Evolutionary conservation across 2,113 vertebrate genomes (phyloP), one percentile per base, ranked within the genome.

Genomic region (Jacana jacana): DNA sequence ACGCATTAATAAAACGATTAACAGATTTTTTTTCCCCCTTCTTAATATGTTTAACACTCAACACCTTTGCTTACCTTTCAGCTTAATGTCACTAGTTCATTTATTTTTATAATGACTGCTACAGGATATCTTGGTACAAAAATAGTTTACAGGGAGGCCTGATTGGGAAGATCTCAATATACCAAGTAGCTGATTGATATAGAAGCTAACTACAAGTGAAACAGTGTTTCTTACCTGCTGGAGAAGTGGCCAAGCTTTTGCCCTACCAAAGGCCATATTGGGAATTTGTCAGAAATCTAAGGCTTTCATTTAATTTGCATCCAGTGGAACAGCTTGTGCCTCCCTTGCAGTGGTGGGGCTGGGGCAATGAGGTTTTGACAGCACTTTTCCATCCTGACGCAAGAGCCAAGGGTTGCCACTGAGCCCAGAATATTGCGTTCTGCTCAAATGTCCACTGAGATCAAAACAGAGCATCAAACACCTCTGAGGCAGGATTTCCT

Each of bases 1-100:
- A 10, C 40, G 96, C 89, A 97, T 72, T 94, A 97, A 97, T 97
- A 97, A 97, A 96, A 96, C 1, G 9, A 97, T 97, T 97, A 96
- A 94, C 91, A 93, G 84, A 89, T 86, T 92, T 61, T 37, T 61
- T 37, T 66, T 3, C 10, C 16, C 46, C 68, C 25, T 39, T 33
- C 66, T 86, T 88, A 92, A 88, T 87, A 83, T 75, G 70, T 95
- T 96, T 92, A 97, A 94, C 93, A 96, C 93, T 97, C 96, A 96
- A 60, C 94, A 95, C 94, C 76, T 96, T 95, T 94, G 70, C 93
- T 96, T 96, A 97, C 94, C 66, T 97, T 97, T 96, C 95, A 96
- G 94, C 72, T 95, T 97, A 95, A 97, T 91, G 93, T 97, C 91
- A 96, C 68, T 92, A 97, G 91, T 97, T 96, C 91, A 90, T 97